These are phyloP conservation scores for Pherbina coryleti DNA, from an alignment of 2,888 invertebrate species.

Conservation along the genomic window DNA sequence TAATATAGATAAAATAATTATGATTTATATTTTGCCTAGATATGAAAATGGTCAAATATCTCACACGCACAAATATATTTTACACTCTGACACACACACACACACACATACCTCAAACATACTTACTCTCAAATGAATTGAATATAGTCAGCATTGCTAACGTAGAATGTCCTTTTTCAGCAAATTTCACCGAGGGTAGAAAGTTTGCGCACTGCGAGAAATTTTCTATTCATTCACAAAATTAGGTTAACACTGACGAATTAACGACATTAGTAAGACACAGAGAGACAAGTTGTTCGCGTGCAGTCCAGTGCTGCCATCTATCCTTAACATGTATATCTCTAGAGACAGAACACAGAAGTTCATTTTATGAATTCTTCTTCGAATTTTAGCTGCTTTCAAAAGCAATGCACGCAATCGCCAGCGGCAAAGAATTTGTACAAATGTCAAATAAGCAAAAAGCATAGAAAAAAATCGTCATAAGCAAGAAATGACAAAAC, in stretches of 20 bases:
- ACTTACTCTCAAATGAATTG: neutral
- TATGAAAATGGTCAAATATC: neutral
- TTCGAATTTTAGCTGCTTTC: too few species aligned
- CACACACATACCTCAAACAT: too few species aligned
- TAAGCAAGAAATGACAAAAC: too few species aligned
- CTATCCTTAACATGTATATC: too few species aligned
- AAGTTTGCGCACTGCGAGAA: conserved; percentile 10
- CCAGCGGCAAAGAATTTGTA: too few species aligned
- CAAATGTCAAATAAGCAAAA: too few species aligned
- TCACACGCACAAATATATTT: neutral
- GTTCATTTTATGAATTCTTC: too few species aligned
- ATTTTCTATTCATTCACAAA: conserved; percentile 24
- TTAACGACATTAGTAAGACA: conserved; percentile 23
- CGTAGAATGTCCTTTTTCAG: conserved; percentile 14
- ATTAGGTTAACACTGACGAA: conserved; percentile 38
- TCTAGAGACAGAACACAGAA: too few species aligned
- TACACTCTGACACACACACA: neutral
- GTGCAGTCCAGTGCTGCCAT: too few species aligned
- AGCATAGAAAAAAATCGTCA: too few species aligned
- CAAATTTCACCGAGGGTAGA: neutral
- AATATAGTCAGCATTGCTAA: neutral
- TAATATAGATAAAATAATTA: conserved; percentile 9
- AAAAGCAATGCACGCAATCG: too few species aligned
- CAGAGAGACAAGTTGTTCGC: neutral
- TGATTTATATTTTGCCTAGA: conserved; percentile 18